Evolutionary conservation across 2,888 invertebrate genomes (phyloP).

Genomic region (Zele albiditarsus): DNA sequence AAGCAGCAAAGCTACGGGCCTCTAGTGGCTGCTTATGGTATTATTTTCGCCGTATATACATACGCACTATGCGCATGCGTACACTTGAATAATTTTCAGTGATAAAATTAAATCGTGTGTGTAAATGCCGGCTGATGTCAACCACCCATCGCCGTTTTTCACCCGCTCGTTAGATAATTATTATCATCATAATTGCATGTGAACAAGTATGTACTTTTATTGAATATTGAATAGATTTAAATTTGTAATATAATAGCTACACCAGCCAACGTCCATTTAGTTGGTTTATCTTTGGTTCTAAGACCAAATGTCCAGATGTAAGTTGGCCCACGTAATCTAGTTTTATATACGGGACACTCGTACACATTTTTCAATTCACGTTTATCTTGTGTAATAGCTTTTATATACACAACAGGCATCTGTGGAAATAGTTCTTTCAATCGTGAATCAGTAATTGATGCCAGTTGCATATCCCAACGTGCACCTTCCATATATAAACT

Average conservation of each 20-base stretch:
- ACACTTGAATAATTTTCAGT: neutral
- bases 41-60: too few species aligned
- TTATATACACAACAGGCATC: conserved; percentile 92
- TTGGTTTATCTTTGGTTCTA: conserved; percentile 89
- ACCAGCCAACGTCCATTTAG: conserved; percentile 95
- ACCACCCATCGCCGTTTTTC: too few species aligned
- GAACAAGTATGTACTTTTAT: conserved; percentile 75
- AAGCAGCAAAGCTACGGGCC: too few species aligned
- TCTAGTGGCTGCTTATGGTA: too few species aligned
- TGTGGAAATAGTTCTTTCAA: conserved; percentile 92
- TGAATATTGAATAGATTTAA: conserved; percentile 78
- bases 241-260: conserved; percentile 92
- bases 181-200: neutral
- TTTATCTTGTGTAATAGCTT: conserved; percentile 90
- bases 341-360: conserved; percentile 96
- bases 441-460: conserved; percentile 87
- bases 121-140: too few species aligned
- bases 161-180: neutral
- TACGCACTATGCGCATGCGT: neutral
- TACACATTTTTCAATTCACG: conserved; percentile 90
- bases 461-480: conserved; percentile 88
- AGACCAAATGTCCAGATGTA: conserved; percentile 97
- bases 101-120: neutral
- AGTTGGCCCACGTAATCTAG: conserved; percentile 89
- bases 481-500: conserved; percentile 96